Evolutionary conservation across 2,797 vertebrate species (phyloP), one percentile per base, ranked within the genome.

Genomic region (Miopithecus talapoin): DNA sequence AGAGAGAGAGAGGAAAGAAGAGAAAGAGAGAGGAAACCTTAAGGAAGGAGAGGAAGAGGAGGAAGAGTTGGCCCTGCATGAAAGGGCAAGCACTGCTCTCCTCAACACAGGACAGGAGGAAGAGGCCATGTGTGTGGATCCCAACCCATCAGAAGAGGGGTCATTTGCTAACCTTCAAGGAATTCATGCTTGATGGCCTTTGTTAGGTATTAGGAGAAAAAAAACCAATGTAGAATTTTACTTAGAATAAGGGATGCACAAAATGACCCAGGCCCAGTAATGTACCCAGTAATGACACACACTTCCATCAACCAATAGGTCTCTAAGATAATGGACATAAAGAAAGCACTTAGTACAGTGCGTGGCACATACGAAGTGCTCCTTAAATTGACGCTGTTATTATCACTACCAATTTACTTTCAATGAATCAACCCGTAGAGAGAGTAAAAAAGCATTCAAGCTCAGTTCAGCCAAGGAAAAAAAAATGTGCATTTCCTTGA

Each of bases 81-180:
- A 68, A 64, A 17, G 5, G 28, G 28, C 61, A 6, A n/a, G 24
- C 24, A 2, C 3, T 0, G 4, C 39, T 78, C 39, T 36, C 59
- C 39, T 39, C 36, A 24, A 5, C 8, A 19, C 0, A 1, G 41
- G 17, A 46, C n/a, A 93, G 9, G n/a, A 64, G 50, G 39, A 59
- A 55, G 30, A 7, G 4, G 26, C 41, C 81, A 43, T 28, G 14
- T 16, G 8, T 0, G 0, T 0, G 5, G 28, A 41, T 14, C 61
- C 64, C 41, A 14, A 17, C 10, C 41, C 57, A 26, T 68, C 19
- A 21, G 12, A 39, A 95, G 83, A 68, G 50, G 33, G 57, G 6
- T 4, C 33, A 70, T 22, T 2, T 48, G 55, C 61, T 41, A 61
- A 84, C 55, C 10, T 10, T 33, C 84, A 55, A 72, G 26, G 17